A percentile compares a stretch with the other conserved stretches of the same genome.
These are phyloP conservation scores for Manacus vitellinus DNA, from an alignment of 2,113 vertebrate species.

Conservation along the genomic window DNA sequence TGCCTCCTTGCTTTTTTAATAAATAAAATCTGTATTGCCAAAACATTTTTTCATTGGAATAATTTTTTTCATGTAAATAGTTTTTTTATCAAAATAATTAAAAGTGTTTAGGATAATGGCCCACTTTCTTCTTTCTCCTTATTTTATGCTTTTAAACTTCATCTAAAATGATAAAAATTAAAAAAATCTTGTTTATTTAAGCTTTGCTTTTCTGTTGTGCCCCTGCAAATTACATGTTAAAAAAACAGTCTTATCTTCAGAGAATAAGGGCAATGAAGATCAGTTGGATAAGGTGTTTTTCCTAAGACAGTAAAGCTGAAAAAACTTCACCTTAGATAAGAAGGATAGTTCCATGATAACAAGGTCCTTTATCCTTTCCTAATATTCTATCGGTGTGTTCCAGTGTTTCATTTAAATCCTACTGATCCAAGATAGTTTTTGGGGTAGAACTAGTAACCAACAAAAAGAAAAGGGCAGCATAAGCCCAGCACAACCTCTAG, in stretches of 20 bases:
- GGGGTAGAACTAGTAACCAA: neutral
- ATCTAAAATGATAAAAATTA: neutral
- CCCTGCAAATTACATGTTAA: neutral
- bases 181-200: neutral
- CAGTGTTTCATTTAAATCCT: neutral
- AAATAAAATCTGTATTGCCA: neutral
- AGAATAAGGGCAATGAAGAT: fast-evolving
- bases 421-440: neutral
- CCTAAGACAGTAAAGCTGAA: neutral
- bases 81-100: neutral
- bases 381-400: neutral
- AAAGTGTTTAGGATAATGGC: neutral
- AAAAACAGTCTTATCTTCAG: neutral
- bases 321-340: neutral
- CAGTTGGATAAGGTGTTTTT: neutral
- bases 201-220: neutral
- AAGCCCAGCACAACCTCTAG: neutral
- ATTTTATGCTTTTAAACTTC: neutral
- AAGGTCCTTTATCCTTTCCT: neutral
- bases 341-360: neutral
- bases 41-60: neutral
- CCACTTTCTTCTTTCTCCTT: neutral
- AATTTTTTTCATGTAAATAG: neutral
- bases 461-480: neutral
- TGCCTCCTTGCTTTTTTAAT: neutral